phyloP scores from a whole-genome alignment of 2,888 invertebrate genomes.

The Tenthredo mesomela region DNA sequence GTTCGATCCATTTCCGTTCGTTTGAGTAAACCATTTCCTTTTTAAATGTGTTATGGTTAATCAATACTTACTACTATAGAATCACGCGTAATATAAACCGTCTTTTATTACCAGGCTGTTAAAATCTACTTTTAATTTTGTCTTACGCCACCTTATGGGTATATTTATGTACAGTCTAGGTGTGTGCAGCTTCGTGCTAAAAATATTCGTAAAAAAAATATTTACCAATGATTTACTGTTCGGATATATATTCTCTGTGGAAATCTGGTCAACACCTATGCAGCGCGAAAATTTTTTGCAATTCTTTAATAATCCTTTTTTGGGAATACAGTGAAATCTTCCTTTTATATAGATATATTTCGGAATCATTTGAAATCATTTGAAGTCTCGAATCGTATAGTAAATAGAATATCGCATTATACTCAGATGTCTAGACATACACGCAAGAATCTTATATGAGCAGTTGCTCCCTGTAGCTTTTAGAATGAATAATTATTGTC shows the following conservation, averaged over 20 bases:
- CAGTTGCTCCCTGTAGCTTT: no score
- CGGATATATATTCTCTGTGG: not conserved
- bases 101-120: slow-evolving; percentile 33
- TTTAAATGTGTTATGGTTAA: slow-evolving; percentile 35
- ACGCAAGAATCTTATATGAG: no score
- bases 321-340: no score
- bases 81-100: slow-evolving; percentile 24
- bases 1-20: slow-evolving; percentile 40
- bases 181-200: not conserved
- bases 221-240: not conserved
- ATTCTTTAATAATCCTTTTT: not conserved
- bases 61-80: slow-evolving; percentile 20
- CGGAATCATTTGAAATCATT: not conserved
- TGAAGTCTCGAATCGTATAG: not conserved
- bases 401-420: no score
- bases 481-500: no score
- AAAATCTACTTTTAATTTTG: slow-evolving; percentile 30
- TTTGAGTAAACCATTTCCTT: slow-evolving; percentile 35
- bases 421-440: no score
- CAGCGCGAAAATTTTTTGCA: not conserved
- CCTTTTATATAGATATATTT: not conserved
- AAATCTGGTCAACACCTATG: not conserved
- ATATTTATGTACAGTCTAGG: not conserved
- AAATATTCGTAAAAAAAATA: no score
- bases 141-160: not conserved